Conservation (phyloP, 2,113 vertebrate genomes). For the Hemibagrus wyckioides region DNA sequence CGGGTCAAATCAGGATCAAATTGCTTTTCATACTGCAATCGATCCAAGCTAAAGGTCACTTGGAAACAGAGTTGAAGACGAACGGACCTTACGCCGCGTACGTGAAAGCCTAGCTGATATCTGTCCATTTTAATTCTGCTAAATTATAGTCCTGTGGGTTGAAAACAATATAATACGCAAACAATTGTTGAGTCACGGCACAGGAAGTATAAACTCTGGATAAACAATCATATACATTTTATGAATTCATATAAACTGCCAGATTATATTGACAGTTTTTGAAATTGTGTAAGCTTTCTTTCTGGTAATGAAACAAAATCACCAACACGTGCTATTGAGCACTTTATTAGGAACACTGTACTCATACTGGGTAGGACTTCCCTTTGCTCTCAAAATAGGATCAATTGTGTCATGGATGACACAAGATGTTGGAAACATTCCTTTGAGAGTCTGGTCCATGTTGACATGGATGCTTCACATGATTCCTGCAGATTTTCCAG, state of each 20-base stretch:
- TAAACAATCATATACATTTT: background rate
- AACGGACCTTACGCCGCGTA: background rate
- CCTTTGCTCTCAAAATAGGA: too few species aligned
- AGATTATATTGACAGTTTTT: too few species aligned
- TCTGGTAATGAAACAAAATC: too few species aligned
- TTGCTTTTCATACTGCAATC: background rate
- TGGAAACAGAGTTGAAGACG: background rate
- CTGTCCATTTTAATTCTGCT: background rate
- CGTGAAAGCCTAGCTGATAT: background rate
- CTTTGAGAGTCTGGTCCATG: too few species aligned
- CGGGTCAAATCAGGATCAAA: background rate
- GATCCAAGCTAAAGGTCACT: background rate
- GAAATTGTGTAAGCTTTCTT: too few species aligned
- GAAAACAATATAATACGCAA: background rate
- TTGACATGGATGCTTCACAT: too few species aligned
- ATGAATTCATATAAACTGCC: background rate
- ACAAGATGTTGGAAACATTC: too few species aligned
- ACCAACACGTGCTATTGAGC: too few species aligned
- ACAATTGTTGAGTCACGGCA: background rate
- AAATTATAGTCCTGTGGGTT: background rate
- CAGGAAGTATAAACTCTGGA: background rate
- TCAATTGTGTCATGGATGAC: too few species aligned
- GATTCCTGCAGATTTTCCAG: too few species aligned
- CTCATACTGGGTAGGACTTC: too few species aligned
- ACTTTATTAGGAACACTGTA: too few species aligned